Percentiles rank a stretch among this genome's conserved stretches.
phyloP scores from a whole-genome alignment of 2,113 vertebrate genomes.

The Rhinopomastus cyanomelas region DNA sequence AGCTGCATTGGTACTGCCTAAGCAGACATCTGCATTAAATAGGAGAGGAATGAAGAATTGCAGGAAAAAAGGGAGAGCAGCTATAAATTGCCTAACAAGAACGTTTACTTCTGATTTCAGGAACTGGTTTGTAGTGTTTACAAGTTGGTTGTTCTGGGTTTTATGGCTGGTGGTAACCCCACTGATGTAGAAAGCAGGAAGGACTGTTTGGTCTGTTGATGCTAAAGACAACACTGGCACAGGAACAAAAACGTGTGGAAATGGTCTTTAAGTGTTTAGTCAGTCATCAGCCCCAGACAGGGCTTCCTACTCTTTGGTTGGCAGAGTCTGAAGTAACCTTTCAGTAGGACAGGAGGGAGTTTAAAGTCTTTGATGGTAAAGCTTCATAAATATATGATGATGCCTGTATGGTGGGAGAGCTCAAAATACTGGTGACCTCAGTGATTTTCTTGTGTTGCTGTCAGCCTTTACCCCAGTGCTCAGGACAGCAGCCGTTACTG shows the following conservation, averaged over 20 bases:
- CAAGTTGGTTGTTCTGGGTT: not conserved
- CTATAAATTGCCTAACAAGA: not conserved
- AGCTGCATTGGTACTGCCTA: not conserved
- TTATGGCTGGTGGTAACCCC: not conserved
- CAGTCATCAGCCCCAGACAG: not conserved
- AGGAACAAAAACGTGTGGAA: not conserved
- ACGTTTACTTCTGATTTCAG: not conserved
- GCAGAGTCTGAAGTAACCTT: not conserved
- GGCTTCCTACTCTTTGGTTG: not conserved
- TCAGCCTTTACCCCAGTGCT: not conserved
- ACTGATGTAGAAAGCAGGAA: not conserved
- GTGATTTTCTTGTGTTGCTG: not conserved
- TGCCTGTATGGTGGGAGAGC: not conserved
- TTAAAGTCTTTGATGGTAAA: not conserved
- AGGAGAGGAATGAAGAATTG: not conserved
- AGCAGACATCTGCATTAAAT: not conserved
- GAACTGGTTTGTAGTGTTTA: not conserved
- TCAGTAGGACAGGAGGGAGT: not conserved
- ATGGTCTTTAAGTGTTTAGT: not conserved
- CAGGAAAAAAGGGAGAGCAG: not conserved
- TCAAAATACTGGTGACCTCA: fast-evolving
- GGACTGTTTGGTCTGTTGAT: not conserved
- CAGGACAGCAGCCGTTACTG: not conserved
- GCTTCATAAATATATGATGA: not conserved
- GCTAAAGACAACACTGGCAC: not conserved